Percentiles rank a stretch among this genome's conserved stretches.
phyloP scores from a whole-genome alignment of 2,797 vertebrate genomes.

The Clarias platycephalus region DNA sequence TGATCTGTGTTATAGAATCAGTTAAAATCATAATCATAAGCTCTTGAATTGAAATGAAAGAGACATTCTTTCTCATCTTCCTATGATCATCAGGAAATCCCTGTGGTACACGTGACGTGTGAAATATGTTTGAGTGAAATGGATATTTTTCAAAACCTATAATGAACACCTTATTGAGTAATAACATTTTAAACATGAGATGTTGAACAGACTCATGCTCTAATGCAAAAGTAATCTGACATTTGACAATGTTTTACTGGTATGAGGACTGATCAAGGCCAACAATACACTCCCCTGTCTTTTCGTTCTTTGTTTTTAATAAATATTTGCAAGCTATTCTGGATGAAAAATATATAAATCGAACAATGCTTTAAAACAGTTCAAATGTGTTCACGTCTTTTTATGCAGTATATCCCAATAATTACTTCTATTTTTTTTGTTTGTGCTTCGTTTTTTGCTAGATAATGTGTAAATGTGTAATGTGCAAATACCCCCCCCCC shows the following conservation, averaged over 20 bases:
- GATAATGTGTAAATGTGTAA: no score
- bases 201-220: background rate
- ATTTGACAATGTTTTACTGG: background rate
- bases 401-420: background rate
- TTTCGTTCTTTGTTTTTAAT: background rate
- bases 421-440: background rate
- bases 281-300: background rate
- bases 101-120: background rate
- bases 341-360: background rate
- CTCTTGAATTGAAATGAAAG: background rate
- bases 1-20: background rate
- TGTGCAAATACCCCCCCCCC: background rate
- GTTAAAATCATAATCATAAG: background rate
- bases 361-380: background rate
- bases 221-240: background rate
- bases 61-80: background rate
- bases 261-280: background rate
- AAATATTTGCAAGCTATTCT: background rate
- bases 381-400: background rate
- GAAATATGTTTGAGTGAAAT: background rate
- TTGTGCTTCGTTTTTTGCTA: background rate
- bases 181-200: background rate
- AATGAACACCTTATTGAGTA: background rate
- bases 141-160: background rate
- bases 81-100: background rate